Percentiles rank a stretch among this genome's conserved stretches.
Conservation (phyloP, 2,797 vertebrate species). For the Xerus rutilus region DNA sequence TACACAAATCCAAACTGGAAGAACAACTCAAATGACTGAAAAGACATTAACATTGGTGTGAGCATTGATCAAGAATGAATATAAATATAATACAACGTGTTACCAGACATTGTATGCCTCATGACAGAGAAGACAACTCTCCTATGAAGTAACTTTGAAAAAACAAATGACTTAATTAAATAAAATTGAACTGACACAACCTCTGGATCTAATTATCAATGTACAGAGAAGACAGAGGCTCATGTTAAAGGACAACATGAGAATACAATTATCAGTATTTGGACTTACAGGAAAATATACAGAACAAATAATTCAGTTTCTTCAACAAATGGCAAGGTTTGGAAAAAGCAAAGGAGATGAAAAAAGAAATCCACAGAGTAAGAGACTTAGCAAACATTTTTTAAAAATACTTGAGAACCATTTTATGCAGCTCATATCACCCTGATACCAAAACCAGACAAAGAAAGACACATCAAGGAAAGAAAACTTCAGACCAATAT, state of each 20-base stretch:
- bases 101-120: background rate
- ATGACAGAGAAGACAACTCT: background rate
- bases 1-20: background rate
- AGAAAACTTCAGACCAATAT: too few relatives aligned
- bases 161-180: background rate
- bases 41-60: background rate
- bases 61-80: background rate
- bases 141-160: background rate
- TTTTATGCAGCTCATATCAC: too few relatives aligned
- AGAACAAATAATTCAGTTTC: conserved; percentile 11
- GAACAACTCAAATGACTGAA: background rate
- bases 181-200: background rate
- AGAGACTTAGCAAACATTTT: background rate
- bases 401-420: background rate
- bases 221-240: background rate
- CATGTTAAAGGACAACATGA: background rate
- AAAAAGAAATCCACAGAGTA: background rate
- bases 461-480: too few relatives aligned
- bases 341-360: background rate
- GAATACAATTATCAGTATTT: background rate
- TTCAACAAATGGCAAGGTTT: background rate
- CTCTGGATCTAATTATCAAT: background rate
- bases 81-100: background rate
- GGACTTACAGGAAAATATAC: background rate
- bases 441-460: too few relatives aligned